Percentiles rank a stretch among this genome's conserved stretches.
phyloP scores from a whole-genome alignment of 2,113 vertebrate species.

The Tringa solitaria region DNA sequence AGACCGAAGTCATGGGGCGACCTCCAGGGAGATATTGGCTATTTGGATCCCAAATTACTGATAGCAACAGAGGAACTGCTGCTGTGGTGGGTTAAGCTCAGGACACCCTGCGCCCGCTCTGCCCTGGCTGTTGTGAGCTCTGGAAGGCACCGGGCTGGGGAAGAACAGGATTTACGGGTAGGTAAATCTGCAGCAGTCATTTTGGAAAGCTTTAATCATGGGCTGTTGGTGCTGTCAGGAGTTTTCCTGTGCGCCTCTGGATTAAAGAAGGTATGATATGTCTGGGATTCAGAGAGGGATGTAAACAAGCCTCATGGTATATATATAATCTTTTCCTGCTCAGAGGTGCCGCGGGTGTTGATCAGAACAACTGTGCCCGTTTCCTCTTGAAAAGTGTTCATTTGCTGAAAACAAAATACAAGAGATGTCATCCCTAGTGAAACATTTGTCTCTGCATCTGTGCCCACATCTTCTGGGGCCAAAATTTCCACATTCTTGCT shows the following conservation, averaged over 20 bases:
- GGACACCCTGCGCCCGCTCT: background rate
- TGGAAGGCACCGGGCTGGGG: background rate
- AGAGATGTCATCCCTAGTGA: background rate
- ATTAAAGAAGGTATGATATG: background rate
- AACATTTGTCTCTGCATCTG: background rate
- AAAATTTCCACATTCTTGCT: constrained; percentile 30
- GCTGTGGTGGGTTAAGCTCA: background rate
- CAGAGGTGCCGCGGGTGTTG: background rate
- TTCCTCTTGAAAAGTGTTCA: background rate
- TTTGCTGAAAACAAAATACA: background rate
- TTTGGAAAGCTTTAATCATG: constrained; percentile 35
- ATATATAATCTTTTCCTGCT: background rate
- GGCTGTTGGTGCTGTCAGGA: background rate
- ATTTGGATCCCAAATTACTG: background rate
- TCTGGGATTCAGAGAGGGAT: background rate
- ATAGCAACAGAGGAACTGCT: background rate
- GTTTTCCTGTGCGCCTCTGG: background rate
- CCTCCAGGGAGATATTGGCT: background rate
- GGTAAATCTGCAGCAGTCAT: background rate
- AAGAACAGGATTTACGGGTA: constrained; percentile 17
- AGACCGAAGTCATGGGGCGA: background rate
- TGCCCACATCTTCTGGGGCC: constrained; percentile 30
- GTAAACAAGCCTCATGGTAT: background rate
- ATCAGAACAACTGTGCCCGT: background rate
- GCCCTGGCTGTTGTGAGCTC: background rate